Percentiles rank a stretch among this genome's conserved stretches.
phyloP scores from a whole-genome alignment of 2,113 vertebrate species.

The Platanista minor region DNA sequence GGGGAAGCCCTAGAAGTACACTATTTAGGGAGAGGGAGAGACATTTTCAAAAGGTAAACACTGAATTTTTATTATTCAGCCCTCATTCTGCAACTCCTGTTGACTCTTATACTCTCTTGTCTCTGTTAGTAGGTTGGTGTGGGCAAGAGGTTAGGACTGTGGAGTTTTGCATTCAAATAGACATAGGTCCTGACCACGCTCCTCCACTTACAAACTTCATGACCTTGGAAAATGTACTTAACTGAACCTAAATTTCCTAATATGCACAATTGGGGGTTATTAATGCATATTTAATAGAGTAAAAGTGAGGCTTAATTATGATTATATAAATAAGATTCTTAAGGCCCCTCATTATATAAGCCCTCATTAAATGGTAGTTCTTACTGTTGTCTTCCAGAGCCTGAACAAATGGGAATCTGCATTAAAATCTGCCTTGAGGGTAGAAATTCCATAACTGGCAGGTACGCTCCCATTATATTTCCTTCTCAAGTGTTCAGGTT shows the following conservation, averaged over 20 bases:
- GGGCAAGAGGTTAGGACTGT: not conserved
- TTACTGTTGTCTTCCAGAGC: not conserved
- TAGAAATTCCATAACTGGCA: not conserved
- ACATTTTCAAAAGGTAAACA: not conserved
- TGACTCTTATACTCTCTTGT: not conserved
- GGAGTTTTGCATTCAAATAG: not conserved
- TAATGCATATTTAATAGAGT: not conserved
- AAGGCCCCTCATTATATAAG: not conserved
- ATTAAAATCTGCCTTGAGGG: not conserved
- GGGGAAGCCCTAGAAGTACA: not conserved
- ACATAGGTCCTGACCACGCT: accelerated
- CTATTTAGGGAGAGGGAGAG: not conserved
- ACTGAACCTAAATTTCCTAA: not conserved
- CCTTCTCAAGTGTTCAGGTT: not conserved
- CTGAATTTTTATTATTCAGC: not conserved
- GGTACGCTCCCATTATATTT: not conserved
- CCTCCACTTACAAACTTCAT: not conserved
- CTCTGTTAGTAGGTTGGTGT: not conserved
- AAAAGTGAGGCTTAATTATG: not conserved
- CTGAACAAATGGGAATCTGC: not conserved
- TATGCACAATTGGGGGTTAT: not conserved
- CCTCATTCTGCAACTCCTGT: not conserved
- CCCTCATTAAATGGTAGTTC: not conserved
- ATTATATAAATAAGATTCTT: not conserved
- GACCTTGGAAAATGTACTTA: not conserved